phyloP scores from a whole-genome alignment of 2,888 invertebrate genomes.

The Metellina segmentata region DNA sequence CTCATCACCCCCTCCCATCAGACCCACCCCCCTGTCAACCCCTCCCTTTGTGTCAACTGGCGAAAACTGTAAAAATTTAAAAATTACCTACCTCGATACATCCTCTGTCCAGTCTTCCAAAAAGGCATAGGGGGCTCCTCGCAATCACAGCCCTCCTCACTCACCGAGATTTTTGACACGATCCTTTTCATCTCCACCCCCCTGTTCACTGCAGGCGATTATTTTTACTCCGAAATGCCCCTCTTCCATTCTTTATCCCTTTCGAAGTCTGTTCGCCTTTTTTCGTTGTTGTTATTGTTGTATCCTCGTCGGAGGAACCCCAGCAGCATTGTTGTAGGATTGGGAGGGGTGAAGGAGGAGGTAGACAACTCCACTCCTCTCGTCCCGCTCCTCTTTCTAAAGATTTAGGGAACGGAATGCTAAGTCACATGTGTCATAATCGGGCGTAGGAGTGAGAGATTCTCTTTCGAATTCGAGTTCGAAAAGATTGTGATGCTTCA shows the following conservation, averaged over 20 bases:
- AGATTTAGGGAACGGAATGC: neutral
- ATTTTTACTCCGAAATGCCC: constrained; percentile 54
- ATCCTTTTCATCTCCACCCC: constrained; percentile 21
- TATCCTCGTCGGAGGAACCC: neutral
- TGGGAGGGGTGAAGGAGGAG: neutral
- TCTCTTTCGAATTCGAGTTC: neutral
- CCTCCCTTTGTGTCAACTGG: constrained; percentile 46
- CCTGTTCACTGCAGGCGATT: constrained; percentile 21
- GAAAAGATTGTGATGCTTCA: too few relatives aligned
- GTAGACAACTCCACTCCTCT: neutral
- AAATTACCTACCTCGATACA: constrained; percentile 58
- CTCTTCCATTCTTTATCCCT: constrained; percentile 21
- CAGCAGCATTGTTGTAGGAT: constrained; percentile 21
- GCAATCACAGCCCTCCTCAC: constrained; percentile 13
- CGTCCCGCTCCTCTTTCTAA: neutral
- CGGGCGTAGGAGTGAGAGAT: neutral
- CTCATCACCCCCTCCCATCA: constrained; percentile 2
- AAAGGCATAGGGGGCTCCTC: constrained; percentile 12
- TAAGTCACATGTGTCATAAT: neutral
- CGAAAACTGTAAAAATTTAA: constrained; percentile 61
- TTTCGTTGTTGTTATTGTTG: neutral
- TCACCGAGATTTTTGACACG: constrained; percentile 38
- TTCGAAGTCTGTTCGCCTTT: constrained; percentile 35
- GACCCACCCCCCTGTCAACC: constrained; percentile 32
- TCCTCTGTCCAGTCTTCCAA: constrained; percentile 31